Evolutionary conservation across 2,888 invertebrate genomes (phyloP).

Genomic region (Cremastinae sp.): DNA sequence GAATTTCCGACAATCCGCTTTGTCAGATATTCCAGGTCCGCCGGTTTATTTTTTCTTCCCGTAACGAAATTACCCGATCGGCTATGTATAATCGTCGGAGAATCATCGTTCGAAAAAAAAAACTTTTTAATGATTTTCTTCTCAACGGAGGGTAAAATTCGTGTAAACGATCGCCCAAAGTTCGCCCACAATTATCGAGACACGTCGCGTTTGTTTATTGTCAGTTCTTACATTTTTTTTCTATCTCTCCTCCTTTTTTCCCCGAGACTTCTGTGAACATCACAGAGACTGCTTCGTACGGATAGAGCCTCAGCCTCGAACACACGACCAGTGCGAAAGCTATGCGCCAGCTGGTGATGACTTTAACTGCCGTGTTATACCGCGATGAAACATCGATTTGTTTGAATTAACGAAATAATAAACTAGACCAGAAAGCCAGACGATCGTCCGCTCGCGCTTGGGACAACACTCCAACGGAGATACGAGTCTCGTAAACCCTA

Average conservation of each 20-base stretch:
- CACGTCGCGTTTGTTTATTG: neutral
- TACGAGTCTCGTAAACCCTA: neutral
- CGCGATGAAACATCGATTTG: constrained; percentile 48
- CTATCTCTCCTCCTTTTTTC: neutral
- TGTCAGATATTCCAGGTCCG: no score
- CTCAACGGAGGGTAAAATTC: neutral
- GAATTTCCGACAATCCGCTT: no score
- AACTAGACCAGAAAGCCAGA: constrained; percentile 14
- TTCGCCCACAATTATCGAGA: neutral
- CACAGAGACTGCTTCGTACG: constrained; percentile 16
- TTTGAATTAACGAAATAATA: constrained; percentile 60
- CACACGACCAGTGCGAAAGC: constrained; percentile 53
- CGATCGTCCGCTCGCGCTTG: neutral
- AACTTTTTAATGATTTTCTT: neutral
- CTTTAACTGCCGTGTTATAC: constrained; percentile 53
- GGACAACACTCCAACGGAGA: constrained; percentile 4
- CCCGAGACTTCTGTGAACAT: constrained; percentile 21
- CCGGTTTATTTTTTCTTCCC: neutral
- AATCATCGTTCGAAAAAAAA: no score
- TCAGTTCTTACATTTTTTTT: neutral
- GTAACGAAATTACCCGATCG: neutral
- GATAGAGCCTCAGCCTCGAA: constrained; percentile 16
- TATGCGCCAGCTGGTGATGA: constrained; percentile 57
- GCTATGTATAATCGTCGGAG: no score
- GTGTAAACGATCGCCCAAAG: neutral